Evolutionary conservation across 2,797 vertebrate genomes (phyloP).

Genomic region (Trematomus bernacchii): DNA sequence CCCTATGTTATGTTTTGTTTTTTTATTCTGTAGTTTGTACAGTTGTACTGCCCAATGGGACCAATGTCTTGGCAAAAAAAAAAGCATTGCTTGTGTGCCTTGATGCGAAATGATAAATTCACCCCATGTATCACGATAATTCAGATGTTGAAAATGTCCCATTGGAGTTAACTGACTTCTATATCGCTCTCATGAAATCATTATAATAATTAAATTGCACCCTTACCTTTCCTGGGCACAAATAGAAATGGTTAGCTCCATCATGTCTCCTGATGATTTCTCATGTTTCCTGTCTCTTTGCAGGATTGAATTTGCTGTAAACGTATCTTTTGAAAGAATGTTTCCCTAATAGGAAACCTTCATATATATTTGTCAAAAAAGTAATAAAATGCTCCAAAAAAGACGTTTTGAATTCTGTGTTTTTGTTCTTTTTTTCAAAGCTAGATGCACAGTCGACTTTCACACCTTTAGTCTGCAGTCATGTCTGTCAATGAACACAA

Average conservation of each 20-base stretch:
- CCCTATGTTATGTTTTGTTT: slow-evolving; percentile 52
- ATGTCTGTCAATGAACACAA: slow-evolving; percentile 59
- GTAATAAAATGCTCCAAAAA: slow-evolving; percentile 85
- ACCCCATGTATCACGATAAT: slow-evolving; percentile 73
- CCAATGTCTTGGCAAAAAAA: slow-evolving; percentile 84
- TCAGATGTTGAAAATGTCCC: slow-evolving; percentile 78
- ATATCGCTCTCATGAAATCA: slow-evolving; percentile 67
- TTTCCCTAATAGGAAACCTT: slow-evolving; percentile 84
- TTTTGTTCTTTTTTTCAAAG: slow-evolving; percentile 7
- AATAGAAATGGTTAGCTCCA: slow-evolving; percentile 75
- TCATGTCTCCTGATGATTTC: slow-evolving; percentile 78
- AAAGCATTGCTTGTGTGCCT: slow-evolving; percentile 87
- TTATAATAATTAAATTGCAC: slow-evolving; percentile 72
- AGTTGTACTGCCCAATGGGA: slow-evolving; percentile 86
- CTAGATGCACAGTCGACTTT: too few species aligned
- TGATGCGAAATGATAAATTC: slow-evolving; percentile 84
- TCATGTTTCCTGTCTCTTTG: slow-evolving; percentile 81
- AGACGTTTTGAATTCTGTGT: slow-evolving; percentile 32
- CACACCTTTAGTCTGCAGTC: not conserved
- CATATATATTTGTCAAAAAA: slow-evolving; percentile 91
- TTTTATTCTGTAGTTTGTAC: slow-evolving; percentile 81
- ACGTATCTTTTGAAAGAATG: slow-evolving; percentile 85
- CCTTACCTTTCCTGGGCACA: slow-evolving; percentile 79
- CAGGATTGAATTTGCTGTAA: slow-evolving; percentile 86
- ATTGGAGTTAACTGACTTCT: slow-evolving; percentile 74